Evolutionary conservation across 2,113 vertebrate genomes (phyloP).

Genomic region (Apistogramma diplotaenia): DNA sequence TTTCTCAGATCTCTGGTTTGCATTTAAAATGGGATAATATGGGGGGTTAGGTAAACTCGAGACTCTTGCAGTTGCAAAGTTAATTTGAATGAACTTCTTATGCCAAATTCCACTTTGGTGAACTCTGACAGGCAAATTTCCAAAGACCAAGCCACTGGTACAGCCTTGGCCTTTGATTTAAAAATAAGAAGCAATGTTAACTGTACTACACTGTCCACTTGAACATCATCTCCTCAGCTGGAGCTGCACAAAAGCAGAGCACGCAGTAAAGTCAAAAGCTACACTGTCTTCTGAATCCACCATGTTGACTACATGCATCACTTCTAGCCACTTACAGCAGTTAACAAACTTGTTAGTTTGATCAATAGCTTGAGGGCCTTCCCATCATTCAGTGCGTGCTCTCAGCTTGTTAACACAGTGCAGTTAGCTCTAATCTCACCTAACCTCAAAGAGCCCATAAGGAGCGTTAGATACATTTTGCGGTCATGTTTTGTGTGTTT

Average conservation of each 20-base stretch:
- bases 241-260: not conserved
- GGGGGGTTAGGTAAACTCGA: too few relatives aligned
- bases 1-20: not conserved
- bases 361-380: not conserved
- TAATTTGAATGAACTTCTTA: not conserved
- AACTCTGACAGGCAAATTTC: not conserved
- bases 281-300: too few relatives aligned
- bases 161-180: not conserved
- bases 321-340: not conserved
- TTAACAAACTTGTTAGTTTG: not conserved
- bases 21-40: not conserved
- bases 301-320: not conserved
- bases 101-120: not conserved
- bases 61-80: rapidly evolving
- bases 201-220: not conserved
- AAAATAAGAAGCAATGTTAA: not conserved
- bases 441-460: not conserved
- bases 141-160: not conserved
- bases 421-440: not conserved
- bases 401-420: not conserved
- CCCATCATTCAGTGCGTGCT: rapidly evolving
- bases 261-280: not conserved
- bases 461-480: not conserved
- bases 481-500: not conserved
- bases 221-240: not conserved